These are phyloP conservation scores for Nineta flava DNA, from an alignment of 2,888 invertebrate genomes.

Conservation along the genomic window DNA sequence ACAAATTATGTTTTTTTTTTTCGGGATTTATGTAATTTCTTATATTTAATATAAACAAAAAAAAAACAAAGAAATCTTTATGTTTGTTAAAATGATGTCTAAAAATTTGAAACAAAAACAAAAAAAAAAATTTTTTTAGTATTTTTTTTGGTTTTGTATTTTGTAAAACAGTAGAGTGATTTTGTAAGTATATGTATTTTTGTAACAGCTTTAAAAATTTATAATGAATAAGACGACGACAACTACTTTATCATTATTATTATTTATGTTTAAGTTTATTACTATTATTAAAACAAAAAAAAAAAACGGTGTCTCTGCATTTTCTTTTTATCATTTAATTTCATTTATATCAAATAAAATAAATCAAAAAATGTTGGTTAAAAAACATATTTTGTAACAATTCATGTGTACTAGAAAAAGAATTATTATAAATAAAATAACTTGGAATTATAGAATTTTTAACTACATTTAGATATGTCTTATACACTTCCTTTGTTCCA, in stretches of 20 bases:
- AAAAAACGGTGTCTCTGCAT: background rate
- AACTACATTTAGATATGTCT: no score
- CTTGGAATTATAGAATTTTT: background rate
- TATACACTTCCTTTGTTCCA: no score
- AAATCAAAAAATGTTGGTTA: background rate
- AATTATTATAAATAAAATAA: background rate
- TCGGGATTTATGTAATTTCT: no score
- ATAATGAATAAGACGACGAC: conserved; percentile 1
- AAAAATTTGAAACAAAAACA: no score
- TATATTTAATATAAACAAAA: no score
- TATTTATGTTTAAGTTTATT: background rate
- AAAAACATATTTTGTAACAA: background rate
- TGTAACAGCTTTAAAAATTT: conserved; percentile 8
- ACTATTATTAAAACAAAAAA: no score
- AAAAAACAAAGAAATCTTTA: no score
- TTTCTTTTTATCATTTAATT: background rate
- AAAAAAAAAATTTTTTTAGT: no score
- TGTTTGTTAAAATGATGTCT: no score
- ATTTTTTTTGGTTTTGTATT: no score
- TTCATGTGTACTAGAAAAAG: background rate
- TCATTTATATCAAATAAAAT: background rate
- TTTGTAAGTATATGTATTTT: conserved; percentile 7
- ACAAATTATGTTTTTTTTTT: background rate
- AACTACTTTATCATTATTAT: background rate
- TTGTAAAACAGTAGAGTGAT: conserved; percentile 2